Evolutionary conservation across 2,113 vertebrate species (phyloP), one percentile per base, ranked within the genome.

Genomic region (Apaloderma vittatum): DNA sequence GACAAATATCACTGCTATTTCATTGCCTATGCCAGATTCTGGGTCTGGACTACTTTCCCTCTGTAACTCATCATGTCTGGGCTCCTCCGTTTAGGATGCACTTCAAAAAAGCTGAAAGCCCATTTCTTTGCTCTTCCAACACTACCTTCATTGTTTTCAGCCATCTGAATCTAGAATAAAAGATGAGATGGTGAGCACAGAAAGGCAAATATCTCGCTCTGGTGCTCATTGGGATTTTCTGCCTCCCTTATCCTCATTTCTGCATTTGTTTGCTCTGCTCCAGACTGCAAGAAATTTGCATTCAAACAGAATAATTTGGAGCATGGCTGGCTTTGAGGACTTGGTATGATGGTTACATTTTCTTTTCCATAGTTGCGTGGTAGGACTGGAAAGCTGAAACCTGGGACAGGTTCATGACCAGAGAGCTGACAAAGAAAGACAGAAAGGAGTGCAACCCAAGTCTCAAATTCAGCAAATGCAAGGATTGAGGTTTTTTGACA

Each of bases 181-280:
- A 68, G 14, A 37, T 16, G 23, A 20, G 12, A 4, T 0, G 1
- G 14, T 27, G 54, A 36, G 34, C 52, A 36, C 1, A 6, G 52
- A 80, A 63, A 77, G 40, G 13, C 22, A 61, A 80, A 37, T 11
- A 9, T 6, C 49, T 73, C 7, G 3, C 15, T 58, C 29, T 74
- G 29, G 26, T 62, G 13, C 10, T 37, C n/a, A 27, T 10, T 32
- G 43, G 46, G 40, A 59, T 68, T 59, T 72, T 45, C 62, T 12
- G 48, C 37, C 26, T 82, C 32, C 29, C 12, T 75, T 32, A 24
- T 15, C 14, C 40, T 24, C 29, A 71, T 4, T 21, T 46, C 36
- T 74, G 77, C 57, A 32, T 36, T 32, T 52, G 4, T 48, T 52
- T 80, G 37, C 20, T 59, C 32, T 67, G 34, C 11, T 48, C 9